Evolutionary conservation across 2,888 invertebrate species (phyloP).

Genomic region (Drosophila multiciliata): DNA sequence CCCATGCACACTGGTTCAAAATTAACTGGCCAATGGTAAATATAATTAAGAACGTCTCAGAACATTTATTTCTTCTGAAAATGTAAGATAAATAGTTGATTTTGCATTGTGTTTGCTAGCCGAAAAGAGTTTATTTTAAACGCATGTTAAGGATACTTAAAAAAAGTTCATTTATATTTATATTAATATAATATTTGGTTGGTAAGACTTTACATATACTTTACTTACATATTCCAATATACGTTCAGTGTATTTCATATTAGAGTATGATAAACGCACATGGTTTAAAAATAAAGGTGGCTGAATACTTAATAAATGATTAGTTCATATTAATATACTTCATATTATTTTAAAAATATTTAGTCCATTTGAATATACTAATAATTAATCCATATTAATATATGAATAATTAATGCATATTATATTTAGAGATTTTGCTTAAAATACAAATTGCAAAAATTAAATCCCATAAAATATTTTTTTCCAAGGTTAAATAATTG

Average conservation of each 20-base stretch:
- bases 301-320: background rate
- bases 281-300: background rate
- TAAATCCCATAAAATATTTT: background rate
- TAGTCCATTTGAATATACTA: too few relatives aligned
- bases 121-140: background rate
- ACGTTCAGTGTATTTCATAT: background rate
- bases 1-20: slow-evolving; percentile 35
- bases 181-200: background rate
- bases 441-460: background rate
- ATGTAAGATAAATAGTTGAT: background rate
- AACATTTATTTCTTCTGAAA: background rate
- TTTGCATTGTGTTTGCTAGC: background rate
- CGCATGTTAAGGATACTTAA: background rate
- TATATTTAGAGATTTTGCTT: background rate
- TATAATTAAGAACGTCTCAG: background rate
- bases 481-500: background rate
- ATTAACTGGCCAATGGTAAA: background rate
- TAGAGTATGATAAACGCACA: too few relatives aligned
- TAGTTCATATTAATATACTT: background rate
- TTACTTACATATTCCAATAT: background rate
- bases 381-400: background rate
- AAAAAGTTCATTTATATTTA: background rate
- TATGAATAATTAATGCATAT: background rate
- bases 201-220: too few relatives aligned
- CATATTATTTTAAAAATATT: too few relatives aligned